Evolutionary conservation across 2,888 invertebrate genomes (phyloP), one percentile per base, ranked within the genome.

Genomic region (Macropis europaea): DNA sequence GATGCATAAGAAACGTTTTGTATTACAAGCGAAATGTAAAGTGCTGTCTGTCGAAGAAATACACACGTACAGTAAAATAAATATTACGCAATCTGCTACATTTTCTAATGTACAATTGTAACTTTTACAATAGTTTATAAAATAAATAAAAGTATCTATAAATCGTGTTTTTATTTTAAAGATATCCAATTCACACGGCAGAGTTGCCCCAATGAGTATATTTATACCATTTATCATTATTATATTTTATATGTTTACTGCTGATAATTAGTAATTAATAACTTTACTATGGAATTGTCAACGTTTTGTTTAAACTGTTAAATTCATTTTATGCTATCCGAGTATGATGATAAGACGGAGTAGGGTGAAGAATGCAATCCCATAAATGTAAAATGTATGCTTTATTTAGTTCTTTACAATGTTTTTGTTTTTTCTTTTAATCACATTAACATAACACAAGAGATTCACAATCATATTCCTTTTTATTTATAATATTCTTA

Each of bases 401-500:
- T 89, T 89, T 89, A 93, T 93, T 93, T 91, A 87, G 82, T 89
- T 90, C 91, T 92, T 92, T 92, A 93, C 92, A 92, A 84, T 92
- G 92, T 92, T 91, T 83, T 84, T 92, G 92, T 92, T 74, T 92
- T 91, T 91, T 81, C 84, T 91, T 77, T 79, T 92, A 92, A 92
- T 93, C 92, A 93, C 92, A 88, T 89, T 91, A 92, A 91, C 91
- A 91, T 91, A 90, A 89, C 92, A 92, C 92, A 93, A 92, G 92
- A 92, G 92, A 92, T 92, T 93, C 92, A 93, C 93, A 93, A 92
- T 93, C 91, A 92, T 91, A 91, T 92, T 92, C 91, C 91, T 91
- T 91, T 92, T 92, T 92, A 91, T 92, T 92, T 92, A 92, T 92
- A 91, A 91, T 91, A 90, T 92, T 91, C 92, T 92, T 92, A 92